These are phyloP conservation scores for Hydrotaea cyrtoneurina DNA, from an alignment of 2,888 invertebrate species.

Conservation along the genomic window DNA sequence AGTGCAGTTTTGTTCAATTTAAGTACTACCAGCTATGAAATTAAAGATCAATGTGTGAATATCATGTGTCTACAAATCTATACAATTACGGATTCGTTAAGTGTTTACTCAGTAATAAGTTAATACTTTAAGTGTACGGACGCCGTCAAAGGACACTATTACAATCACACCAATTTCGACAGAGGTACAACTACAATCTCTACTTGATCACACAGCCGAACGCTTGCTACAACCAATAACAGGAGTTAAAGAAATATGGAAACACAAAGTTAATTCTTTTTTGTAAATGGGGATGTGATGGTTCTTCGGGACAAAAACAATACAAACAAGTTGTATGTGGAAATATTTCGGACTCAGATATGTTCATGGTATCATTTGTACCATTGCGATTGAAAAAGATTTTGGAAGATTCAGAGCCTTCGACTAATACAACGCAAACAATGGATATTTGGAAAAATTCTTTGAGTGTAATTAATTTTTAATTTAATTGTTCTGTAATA, in stretches of 20 bases:
- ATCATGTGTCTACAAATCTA: too few species aligned
- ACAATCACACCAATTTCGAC: conserved; percentile 16
- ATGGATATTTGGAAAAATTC: not conserved
- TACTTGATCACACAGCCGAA: not conserved
- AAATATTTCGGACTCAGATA: conserved; percentile 39
- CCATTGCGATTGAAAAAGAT: not conserved
- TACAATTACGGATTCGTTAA: too few species aligned
- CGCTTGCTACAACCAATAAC: not conserved
- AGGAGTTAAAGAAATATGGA: not conserved
- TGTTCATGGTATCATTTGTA: conserved; percentile 51
- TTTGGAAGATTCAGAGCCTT: not conserved
- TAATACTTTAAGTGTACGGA: too few species aligned
- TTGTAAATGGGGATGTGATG: conserved; percentile 6
- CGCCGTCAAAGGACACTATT: not conserved
- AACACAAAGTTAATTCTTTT: not conserved
- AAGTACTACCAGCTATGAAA: too few species aligned
- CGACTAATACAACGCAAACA: not conserved
- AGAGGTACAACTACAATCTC: not conserved
- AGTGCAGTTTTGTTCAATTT: too few species aligned
- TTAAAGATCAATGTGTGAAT: too few species aligned
- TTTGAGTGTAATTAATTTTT: too few species aligned
- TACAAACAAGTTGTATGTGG: conserved; percentile 37
- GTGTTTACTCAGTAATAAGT: too few species aligned
- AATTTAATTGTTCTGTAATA: too few species aligned
- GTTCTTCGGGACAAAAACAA: conserved; percentile 42